Percentiles rank a stretch among this genome's conserved stretches.
Conservation (phyloP, 2,888 invertebrate species). For the Scelioninae gen. 1 region DNA sequence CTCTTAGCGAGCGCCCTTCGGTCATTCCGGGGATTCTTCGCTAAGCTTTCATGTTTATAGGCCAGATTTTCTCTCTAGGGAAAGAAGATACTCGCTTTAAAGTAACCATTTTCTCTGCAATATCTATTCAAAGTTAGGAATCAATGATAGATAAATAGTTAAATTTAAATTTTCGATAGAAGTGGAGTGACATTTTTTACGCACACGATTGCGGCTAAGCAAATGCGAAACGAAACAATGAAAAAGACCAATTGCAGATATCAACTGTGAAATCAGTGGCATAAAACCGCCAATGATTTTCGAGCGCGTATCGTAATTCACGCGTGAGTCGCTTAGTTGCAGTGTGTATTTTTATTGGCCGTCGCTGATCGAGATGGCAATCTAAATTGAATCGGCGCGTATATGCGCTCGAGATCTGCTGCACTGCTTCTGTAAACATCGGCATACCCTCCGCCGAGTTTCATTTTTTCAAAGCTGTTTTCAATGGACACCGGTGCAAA, state of each 20-base stretch:
- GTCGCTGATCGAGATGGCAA: conserved; percentile 79
- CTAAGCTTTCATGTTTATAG: conserved; percentile 81
- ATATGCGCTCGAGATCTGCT: conserved; percentile 54
- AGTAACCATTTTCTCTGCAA: no score
- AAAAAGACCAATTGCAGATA: conserved; percentile 61
- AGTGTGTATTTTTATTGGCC: conserved; percentile 76
- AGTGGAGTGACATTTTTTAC: conserved; percentile 12
- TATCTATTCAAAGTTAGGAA: conserved; percentile 47
- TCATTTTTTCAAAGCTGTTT: conserved; percentile 75
- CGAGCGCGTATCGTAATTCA: conserved; percentile 67
- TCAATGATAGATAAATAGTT: conserved; percentile 59
- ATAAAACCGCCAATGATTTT: conserved; percentile 65
- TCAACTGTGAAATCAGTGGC: conserved; percentile 60
- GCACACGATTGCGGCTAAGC: conserved; percentile 21
- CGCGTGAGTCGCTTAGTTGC: conserved; percentile 61
- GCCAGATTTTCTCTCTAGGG: conserved; percentile 75
- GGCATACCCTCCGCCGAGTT: conserved; percentile 52
- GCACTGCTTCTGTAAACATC: conserved; percentile 76
- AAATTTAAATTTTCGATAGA: conserved; percentile 47
- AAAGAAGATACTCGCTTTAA: conserved; percentile 51
- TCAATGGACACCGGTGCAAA: conserved; percentile 67
- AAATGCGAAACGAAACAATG: conserved; percentile 47
- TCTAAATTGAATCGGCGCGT: conserved; percentile 80
- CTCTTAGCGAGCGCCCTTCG: conserved; percentile 76
- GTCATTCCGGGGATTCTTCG: conserved; percentile 78